Evolutionary conservation across 2,113 vertebrate genomes (phyloP).

Genomic region (Budorcas taxicolor): DNA sequence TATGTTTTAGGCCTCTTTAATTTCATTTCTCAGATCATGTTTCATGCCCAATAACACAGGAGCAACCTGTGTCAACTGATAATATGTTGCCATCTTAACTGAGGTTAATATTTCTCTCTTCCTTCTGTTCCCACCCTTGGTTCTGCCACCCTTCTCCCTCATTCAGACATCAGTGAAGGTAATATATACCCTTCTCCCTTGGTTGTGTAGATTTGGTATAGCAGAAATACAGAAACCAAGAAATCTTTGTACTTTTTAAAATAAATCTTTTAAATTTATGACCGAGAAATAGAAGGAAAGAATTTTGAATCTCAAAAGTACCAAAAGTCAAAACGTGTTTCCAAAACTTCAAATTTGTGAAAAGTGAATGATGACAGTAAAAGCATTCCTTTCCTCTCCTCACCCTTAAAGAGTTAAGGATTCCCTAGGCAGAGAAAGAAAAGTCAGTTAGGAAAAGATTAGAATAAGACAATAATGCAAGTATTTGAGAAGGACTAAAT

Average conservation of each 20-base stretch:
- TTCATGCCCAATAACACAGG: fast-evolving
- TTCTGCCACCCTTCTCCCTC: not conserved
- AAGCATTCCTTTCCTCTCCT: not conserved
- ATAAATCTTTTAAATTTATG: not conserved
- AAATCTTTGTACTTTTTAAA: not conserved
- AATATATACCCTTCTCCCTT: fast-evolving
- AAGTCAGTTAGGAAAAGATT: too few species aligned
- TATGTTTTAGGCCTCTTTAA: not conserved
- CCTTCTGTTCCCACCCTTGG: not conserved
- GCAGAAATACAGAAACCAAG: not conserved
- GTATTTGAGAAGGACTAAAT: too few species aligned
- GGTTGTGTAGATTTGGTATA: fast-evolving
- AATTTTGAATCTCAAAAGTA: not conserved
- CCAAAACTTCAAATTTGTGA: not conserved
- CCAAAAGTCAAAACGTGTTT: not conserved
- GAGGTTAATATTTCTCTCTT: not conserved
- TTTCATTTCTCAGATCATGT: not conserved
- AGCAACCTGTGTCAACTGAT: not conserved
- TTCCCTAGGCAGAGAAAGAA: not conserved
- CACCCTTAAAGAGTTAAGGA: not conserved
- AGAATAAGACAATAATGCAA: too few species aligned
- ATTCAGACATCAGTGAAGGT: not conserved
- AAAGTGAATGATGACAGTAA: not conserved
- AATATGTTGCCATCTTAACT: not conserved
- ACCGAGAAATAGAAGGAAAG: not conserved